Percentiles rank a stretch among this genome's conserved stretches.
Conservation (phyloP, 2,888 invertebrate species). For the Oligia fasciuncula region DNA sequence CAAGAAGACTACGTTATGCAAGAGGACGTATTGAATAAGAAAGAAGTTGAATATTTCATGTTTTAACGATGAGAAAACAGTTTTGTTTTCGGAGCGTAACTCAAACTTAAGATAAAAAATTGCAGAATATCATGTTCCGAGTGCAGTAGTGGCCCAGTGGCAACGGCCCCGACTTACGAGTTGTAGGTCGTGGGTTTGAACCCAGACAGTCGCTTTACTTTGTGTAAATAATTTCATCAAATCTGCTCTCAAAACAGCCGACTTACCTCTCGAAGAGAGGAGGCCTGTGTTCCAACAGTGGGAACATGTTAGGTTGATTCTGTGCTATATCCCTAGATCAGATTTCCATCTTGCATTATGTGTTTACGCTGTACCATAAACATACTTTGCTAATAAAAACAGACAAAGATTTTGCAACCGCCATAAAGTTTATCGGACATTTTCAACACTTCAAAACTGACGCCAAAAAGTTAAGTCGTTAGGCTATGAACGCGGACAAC, state of each 20-base stretch:
- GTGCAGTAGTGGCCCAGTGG: not conserved
- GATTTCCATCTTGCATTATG: not conserved
- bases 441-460: conserved; percentile 26
- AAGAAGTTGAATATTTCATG: conserved; percentile 7
- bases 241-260: not conserved
- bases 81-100: not conserved
- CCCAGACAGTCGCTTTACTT: not conserved
- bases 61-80: not conserved
- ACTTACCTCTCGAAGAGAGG: not conserved
- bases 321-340: not conserved
- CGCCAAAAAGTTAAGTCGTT: conserved; percentile 53
- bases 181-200: not conserved
- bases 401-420: conserved; percentile 9
- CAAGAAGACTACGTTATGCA: not conserved
- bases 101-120: not conserved
- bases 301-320: not conserved
- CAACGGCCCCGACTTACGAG: not conserved
- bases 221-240: not conserved
- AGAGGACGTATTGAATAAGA: not conserved
- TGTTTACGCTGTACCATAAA: not conserved
- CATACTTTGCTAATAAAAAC: not conserved
- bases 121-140: not conserved
- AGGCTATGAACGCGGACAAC: conserved; percentile 22
- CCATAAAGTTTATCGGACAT: not conserved
- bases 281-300: not conserved